A percentile compares a stretch with the other conserved stretches of the same genome.
These are phyloP conservation scores for Zaprionus lineosus DNA, from an alignment of 2,888 invertebrate species.

Conservation along the genomic window DNA sequence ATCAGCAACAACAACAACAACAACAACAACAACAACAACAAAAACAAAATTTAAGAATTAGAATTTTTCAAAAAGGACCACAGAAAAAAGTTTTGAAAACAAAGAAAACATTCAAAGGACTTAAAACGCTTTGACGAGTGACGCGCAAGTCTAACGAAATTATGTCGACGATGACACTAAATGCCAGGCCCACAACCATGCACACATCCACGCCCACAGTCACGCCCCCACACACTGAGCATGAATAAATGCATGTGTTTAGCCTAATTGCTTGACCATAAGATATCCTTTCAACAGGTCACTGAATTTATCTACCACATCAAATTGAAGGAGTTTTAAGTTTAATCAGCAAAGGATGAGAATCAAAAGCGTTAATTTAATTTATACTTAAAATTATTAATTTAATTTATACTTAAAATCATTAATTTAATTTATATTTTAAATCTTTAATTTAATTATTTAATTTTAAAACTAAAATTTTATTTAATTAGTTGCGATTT, in stretches of 20 bases:
- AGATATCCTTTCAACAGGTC: no score
- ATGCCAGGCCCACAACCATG: not conserved
- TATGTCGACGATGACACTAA: slow-evolving; percentile 21
- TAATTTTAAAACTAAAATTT: no score
- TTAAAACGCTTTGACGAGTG: slow-evolving; percentile 33
- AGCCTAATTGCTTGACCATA: no score
- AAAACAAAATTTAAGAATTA: slow-evolving; percentile 7
- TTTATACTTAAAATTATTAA: not conserved
- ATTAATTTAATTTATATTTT: not conserved
- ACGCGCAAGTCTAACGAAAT: slow-evolving; percentile 30
- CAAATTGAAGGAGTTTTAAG: no score
- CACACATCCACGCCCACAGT: not conserved
- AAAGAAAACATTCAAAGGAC: slow-evolving; percentile 20
- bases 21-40: not conserved
- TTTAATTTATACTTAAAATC: not conserved
- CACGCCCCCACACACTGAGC: no score
- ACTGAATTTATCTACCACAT: no score
- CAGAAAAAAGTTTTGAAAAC: not conserved
- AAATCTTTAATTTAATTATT: no score
- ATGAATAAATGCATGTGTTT: not conserved
- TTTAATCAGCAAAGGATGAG: no score
- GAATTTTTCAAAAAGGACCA: slow-evolving; percentile 23
- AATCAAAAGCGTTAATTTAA: not conserved
- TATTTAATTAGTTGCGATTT: no score
- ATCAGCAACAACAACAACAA: not conserved